A percentile compares a stretch with the other conserved stretches of the same genome.
phyloP scores from a whole-genome alignment of 2,797 vertebrate genomes.

The Anableps anableps region DNA sequence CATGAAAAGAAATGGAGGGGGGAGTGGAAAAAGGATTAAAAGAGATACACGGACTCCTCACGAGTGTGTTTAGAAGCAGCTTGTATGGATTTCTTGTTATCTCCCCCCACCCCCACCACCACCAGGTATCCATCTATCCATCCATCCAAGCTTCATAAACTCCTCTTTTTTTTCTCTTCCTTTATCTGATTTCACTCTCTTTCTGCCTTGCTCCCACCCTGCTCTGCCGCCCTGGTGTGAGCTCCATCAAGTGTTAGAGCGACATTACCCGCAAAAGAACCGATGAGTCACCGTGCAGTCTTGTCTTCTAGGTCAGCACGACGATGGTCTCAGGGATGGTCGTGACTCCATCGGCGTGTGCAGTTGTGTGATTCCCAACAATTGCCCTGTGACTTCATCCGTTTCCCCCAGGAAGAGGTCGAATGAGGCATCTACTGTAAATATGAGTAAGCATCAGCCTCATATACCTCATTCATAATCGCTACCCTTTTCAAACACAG shows the following conservation, averaged over 20 bases:
- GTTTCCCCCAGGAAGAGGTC: slow-evolving; percentile 25
- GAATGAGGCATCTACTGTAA: slow-evolving; percentile 17
- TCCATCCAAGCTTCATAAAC: no score
- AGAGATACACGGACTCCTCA: slow-evolving; percentile 71
- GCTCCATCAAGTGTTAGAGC: slow-evolving; percentile 59
- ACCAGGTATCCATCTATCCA: not conserved
- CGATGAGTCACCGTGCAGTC: slow-evolving; percentile 60
- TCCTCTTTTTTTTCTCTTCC: not conserved
- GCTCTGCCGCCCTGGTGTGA: slow-evolving; percentile 36
- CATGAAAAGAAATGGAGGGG: slow-evolving; percentile 76
- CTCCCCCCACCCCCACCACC: slow-evolving; percentile 10
- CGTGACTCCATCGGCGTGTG: slow-evolving; percentile 60
- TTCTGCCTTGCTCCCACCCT: not conserved
- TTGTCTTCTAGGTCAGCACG: slow-evolving; percentile 37
- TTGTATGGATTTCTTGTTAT: slow-evolving; percentile 45
- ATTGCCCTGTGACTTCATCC: slow-evolving; percentile 59
- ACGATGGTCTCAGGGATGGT: slow-evolving; percentile 47
- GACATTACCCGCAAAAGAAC: slow-evolving; percentile 52
- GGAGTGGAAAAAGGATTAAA: slow-evolving; percentile 83
- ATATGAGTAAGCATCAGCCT: slow-evolving; percentile 17
- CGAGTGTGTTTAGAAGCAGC: slow-evolving; percentile 34
- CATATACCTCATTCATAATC: not conserved
- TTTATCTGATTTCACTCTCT: not conserved
- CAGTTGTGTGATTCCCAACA: slow-evolving; percentile 66
- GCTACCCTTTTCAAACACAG: not conserved